These are phyloP conservation scores for Falcunculus frontatus DNA, from an alignment of 2,113 vertebrate species.

Conservation along the genomic window DNA sequence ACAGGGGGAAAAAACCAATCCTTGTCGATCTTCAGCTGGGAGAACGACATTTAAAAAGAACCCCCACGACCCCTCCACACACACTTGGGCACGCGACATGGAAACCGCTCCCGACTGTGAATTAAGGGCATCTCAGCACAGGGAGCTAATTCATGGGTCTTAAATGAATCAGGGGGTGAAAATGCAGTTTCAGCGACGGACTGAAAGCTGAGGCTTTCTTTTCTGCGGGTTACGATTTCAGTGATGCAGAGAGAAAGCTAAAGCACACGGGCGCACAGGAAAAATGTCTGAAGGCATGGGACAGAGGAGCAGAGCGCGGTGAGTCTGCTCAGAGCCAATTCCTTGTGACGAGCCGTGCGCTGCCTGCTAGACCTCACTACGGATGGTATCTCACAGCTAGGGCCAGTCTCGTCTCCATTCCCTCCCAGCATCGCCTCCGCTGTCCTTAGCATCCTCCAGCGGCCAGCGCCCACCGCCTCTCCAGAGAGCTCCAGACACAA, in stretches of 20 bases:
- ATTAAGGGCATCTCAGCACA: not conserved
- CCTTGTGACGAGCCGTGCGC: not conserved
- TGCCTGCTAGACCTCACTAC: not conserved
- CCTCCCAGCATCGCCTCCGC: not conserved
- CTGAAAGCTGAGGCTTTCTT: not conserved
- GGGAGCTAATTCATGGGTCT: not conserved
- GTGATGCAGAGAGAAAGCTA: not conserved
- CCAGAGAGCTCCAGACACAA: not conserved
- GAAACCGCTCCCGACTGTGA: not conserved
- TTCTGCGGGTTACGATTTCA: not conserved
- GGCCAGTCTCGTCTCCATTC: not conserved
- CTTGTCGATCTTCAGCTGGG: not conserved
- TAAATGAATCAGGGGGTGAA: not conserved
- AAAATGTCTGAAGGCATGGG: not conserved
- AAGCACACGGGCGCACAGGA: not conserved
- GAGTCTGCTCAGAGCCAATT: not conserved
- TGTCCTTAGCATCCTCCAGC: not conserved
- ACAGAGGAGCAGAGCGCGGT: not conserved
- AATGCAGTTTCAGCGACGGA: not conserved
- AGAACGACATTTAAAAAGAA: not conserved
- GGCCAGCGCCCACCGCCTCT: not conserved
- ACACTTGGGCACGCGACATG: not conserved
- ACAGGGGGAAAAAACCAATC: not conserved
- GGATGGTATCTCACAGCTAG: not conserved
- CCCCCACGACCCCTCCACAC: rapidly evolving